Evolutionary conservation across 64 coral and sea anemone genomes (phyloP), one percentile per base, ranked within the genome.

Genomic region (Trachythela sp.): DNA sequence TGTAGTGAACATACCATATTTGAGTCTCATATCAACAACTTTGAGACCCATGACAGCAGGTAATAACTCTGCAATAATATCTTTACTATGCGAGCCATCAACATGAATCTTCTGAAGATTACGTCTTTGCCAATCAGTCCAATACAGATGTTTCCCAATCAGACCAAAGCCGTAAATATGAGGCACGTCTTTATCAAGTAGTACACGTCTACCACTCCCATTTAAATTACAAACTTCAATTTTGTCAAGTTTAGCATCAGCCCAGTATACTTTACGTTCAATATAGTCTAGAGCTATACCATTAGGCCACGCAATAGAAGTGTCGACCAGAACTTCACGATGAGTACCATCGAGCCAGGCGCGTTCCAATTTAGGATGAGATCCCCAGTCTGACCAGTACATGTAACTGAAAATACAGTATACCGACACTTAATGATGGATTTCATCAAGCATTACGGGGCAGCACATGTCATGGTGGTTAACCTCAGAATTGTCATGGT

Each of bases 351-450:
- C 80, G 3, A 91, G n/a, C 18, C 34, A 48, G 1, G 85, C 70
- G 42, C 83, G 40, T 89, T 88, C 89, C 27, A 94, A 87, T 77
- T 86, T 91, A 2, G 93, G 85, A 80, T 38, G 27, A 24, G 59
- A 40, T 41, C 93, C 93, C 93, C 93, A 94, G 58, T 91, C 93
- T 0, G 86, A 91, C 93, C 93, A 94, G 35, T 91, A 94, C 83
- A 94, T 91, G 37, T 75, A 77, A n/a, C 93, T 94, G 54, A 2
- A 80, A 68, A 59, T 9, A 40, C 29, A 50, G 38, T 18, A 52
- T 14, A 84, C n/a, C n/a, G n/a, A n/a, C n/a, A n/a, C n/a, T n/a
- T n/a, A n/a, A n/a, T n/a, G n/a, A n/a, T n/a, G n/a, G n/a, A n/a
- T n/a, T n/a, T n/a, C n/a, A n/a, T n/a, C n/a, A n/a, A n/a, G n/a